Evolutionary conservation across 1,140 invertebrate species (phyloP).

Genomic region (Acromyrmex echinatior): DNA sequence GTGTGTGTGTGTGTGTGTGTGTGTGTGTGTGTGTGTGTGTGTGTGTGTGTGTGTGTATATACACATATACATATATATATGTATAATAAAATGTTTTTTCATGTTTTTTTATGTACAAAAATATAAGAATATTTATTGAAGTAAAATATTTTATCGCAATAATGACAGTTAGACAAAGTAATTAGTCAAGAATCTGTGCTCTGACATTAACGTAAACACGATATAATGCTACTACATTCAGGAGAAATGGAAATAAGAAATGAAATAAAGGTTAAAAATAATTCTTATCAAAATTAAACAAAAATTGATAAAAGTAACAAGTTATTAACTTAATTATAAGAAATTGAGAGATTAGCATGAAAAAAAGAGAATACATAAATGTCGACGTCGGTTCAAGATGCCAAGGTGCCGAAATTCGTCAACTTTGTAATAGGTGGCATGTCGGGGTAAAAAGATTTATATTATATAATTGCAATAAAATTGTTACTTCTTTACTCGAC

Average conservation of each 20-base stretch:
- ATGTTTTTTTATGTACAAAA: neutral
- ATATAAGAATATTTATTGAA: slow-evolving; percentile 8
- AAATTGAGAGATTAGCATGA: neutral
- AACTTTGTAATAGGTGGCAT: slow-evolving; percentile 73
- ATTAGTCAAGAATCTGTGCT: too few relatives aligned
- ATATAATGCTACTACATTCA: slow-evolving; percentile 36
- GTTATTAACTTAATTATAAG: neutral
- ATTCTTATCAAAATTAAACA: neutral
- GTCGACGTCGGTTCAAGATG: slow-evolving; percentile 14
- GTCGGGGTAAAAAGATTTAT: slow-evolving; percentile 67
- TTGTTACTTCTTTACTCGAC: neutral
- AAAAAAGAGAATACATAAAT: slow-evolving; percentile 35
- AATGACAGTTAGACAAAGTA: neutral
- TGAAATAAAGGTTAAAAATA: neutral
- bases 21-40: too few relatives aligned
- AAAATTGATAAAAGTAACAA: neutral
- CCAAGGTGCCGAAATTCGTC: slow-evolving; percentile 49
- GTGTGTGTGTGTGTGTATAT: too few relatives aligned
- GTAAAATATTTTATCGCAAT: neutral
- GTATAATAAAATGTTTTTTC: neutral
- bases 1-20: too few relatives aligned
- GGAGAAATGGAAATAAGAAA: slow-evolving; percentile 6
- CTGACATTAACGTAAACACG: neutral
- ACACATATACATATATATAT: too few relatives aligned
- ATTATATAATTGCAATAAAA: neutral